A percentile compares a stretch with the other conserved stretches of the same genome.
phyloP scores from a whole-genome alignment of 2,888 invertebrate genomes.

The Cynaeus angustus region DNA sequence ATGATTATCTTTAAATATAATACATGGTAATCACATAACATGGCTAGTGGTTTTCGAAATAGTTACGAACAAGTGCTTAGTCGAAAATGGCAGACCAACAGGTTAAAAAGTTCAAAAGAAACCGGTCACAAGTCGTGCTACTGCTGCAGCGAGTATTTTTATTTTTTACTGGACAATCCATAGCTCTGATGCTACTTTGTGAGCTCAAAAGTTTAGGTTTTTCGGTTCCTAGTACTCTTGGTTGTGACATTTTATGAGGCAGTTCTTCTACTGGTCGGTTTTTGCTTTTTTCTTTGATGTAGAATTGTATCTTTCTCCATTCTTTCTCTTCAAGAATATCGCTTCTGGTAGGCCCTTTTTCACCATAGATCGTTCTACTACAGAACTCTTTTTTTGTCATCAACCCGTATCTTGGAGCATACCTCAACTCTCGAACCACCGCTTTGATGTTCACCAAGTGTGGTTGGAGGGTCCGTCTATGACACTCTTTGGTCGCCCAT shows the following conservation, averaged over 20 bases:
- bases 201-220: slow-evolving; percentile 62
- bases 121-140: slow-evolving; percentile 63
- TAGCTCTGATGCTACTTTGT: slow-evolving; percentile 55
- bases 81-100: slow-evolving; percentile 70
- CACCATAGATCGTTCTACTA: slow-evolving; percentile 62
- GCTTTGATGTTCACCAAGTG: slow-evolving; percentile 73
- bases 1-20: slow-evolving; percentile 12
- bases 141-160: slow-evolving; percentile 54
- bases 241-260: slow-evolving; percentile 64
- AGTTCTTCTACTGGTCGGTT: slow-evolving; percentile 62
- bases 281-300: slow-evolving; percentile 65
- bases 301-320: slow-evolving; percentile 66
- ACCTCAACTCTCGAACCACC: slow-evolving; percentile 70
- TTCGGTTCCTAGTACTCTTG: slow-evolving; percentile 57
- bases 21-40: slow-evolving; percentile 39
- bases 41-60: slow-evolving; percentile 42
- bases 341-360: slow-evolving; percentile 72
- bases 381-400: slow-evolving; percentile 79
- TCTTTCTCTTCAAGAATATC: slow-evolving; percentile 75
- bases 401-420: slow-evolving; percentile 76
- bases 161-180: slow-evolving; percentile 48
- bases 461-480: slow-evolving; percentile 73
- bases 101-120: slow-evolving; percentile 66
- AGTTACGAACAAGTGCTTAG: slow-evolving; percentile 55
- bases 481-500: slow-evolving; percentile 77